Evolutionary conservation across 2,113 vertebrate genomes (phyloP).

Genomic region (Oryzias woworae): DNA sequence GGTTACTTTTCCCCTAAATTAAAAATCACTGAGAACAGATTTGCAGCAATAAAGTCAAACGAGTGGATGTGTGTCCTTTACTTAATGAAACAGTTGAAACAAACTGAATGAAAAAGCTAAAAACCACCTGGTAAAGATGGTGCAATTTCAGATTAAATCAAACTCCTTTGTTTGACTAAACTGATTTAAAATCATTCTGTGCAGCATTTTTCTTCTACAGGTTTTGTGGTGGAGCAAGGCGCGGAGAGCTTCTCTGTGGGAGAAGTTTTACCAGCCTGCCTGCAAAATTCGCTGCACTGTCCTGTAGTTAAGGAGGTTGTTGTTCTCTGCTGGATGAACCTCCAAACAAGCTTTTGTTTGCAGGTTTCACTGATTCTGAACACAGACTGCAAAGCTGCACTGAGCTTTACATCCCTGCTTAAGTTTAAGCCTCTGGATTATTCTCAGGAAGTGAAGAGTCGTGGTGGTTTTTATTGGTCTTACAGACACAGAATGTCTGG

Average conservation of each 20-base stretch:
- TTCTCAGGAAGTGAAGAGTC: slow-evolving; percentile 17
- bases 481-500: neutral
- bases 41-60: neutral
- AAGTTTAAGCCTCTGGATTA: slow-evolving; percentile 36
- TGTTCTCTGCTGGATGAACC: too few species aligned
- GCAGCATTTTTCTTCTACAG: too few species aligned
- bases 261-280: too few species aligned
- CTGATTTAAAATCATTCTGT: too few species aligned
- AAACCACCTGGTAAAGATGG: neutral
- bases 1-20: slow-evolving; percentile 4
- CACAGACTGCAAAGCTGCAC: slow-evolving; percentile 16
- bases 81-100: slow-evolving; percentile 4
- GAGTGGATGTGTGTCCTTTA: neutral
- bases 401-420: slow-evolving; percentile 21
- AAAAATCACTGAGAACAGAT: neutral
- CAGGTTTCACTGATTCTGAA: neutral
- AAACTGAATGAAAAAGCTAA: neutral
- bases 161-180: slow-evolving; percentile 2
- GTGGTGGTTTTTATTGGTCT: neutral
- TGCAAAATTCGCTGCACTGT: too few species aligned
- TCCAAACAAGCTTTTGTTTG: too few species aligned
- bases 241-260: too few species aligned
- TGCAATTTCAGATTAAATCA: neutral
- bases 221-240: too few species aligned
- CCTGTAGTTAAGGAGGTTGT: too few species aligned